Percentiles rank a stretch among this genome's conserved stretches.
phyloP scores from a whole-genome alignment of 2,888 invertebrate species.

The Chesias legatella region DNA sequence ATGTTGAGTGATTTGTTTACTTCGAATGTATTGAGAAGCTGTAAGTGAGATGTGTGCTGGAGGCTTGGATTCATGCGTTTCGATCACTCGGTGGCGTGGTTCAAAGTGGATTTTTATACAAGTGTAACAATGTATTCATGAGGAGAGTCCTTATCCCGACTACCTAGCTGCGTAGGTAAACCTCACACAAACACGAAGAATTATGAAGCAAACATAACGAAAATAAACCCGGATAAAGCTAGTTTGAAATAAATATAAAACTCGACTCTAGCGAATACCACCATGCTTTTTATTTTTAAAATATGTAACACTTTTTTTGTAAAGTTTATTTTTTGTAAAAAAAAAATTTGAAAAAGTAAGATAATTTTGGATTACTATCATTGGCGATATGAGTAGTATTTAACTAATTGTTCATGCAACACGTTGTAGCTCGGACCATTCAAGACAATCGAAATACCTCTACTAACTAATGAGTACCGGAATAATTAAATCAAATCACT shows the following conservation, averaged over 20 bases:
- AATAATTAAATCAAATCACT: slow-evolving; percentile 48
- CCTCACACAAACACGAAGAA: slow-evolving; percentile 38
- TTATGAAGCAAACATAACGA: slow-evolving; percentile 37
- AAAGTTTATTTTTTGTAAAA: too few relatives aligned
- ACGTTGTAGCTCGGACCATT: slow-evolving; percentile 56
- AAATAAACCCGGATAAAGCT: slow-evolving; percentile 35
- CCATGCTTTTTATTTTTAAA: slow-evolving; percentile 49
- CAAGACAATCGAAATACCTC: slow-evolving; percentile 57
- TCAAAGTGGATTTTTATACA: slow-evolving; percentile 70
- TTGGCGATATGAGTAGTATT: slow-evolving; percentile 37
- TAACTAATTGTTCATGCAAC: slow-evolving; percentile 62
- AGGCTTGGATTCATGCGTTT: slow-evolving; percentile 78
- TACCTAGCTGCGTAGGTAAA: slow-evolving; percentile 45
- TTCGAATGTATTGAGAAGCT: slow-evolving; percentile 77
- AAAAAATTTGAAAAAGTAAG: slow-evolving; percentile 30
- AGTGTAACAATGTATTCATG: slow-evolving; percentile 68
- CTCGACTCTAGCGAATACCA: slow-evolving; percentile 33
- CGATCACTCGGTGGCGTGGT: slow-evolving; percentile 81
- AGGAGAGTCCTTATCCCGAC: slow-evolving; percentile 56
- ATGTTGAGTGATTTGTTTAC: slow-evolving; percentile 67
- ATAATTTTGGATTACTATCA: slow-evolving; percentile 31
- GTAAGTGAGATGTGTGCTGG: slow-evolving; percentile 79
- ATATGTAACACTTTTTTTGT: slow-evolving; percentile 22
- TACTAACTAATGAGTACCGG: slow-evolving; percentile 67
- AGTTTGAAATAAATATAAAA: slow-evolving; percentile 31